Evolutionary conservation across 2,888 invertebrate genomes (phyloP), one percentile per base, ranked within the genome.

Genomic region (Hermaeophaga mercurialis): DNA sequence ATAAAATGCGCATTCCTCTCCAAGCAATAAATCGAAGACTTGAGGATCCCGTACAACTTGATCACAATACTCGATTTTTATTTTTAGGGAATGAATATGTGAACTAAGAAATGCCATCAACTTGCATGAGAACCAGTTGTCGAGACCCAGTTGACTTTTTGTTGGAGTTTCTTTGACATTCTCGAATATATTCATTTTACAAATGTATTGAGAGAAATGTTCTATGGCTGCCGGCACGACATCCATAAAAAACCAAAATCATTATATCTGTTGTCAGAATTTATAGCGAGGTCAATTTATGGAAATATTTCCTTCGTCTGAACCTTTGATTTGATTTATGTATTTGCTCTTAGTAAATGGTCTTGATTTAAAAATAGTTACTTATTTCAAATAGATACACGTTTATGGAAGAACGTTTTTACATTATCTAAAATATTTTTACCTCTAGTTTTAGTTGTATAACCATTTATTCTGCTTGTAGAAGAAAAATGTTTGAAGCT

Each of bases 181-280:
- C 58, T 62, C 60, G 62, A 64, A 66, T 65, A 64, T 61, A 64
- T 65, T 65, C 61, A 57, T 64, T 61, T 59, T 49, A 58, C 41
- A 56, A 63, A 62, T 54, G 59, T 59, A 63, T 60, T 58, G 63
- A 65, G 58, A 59, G 61, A 63, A 62, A 61, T 59, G 55, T 4
- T 43, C 38, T 61, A 58, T 58, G 57, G 58, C 47, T 43, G 47
- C 43, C 60, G 56, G 63, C 64, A 66, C 58, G 61, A 64, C 58
- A 49, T 48, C 45, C 54, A 61, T 56, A 62, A 26, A 39, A 43
- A 43, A 24, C 43, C 26, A 26, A 43, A 43, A 43, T 43, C 43
- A 43, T 43, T 43, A 43, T 43, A 43, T 36, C 36, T 17, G 43
- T 12, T 18, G 12, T 11, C 43, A 26, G 12, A 43, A 43, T 43